phyloP scores from a whole-genome alignment of 2,797 vertebrate species.

The Dicrostonyx torquatus region DNA sequence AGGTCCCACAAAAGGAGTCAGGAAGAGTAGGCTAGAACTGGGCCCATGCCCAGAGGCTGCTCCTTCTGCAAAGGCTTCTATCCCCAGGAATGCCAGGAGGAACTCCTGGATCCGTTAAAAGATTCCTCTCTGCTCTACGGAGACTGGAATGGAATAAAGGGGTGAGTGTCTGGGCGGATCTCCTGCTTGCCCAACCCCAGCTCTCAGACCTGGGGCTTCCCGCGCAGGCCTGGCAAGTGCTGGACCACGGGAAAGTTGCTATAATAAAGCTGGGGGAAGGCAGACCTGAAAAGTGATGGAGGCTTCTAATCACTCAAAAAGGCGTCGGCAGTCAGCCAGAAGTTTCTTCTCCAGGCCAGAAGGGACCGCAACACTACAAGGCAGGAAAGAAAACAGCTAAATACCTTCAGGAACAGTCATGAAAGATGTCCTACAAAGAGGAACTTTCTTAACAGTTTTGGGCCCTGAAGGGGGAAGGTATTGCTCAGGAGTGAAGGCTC shows the following conservation, averaged over 20 bases:
- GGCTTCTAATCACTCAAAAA: not conserved
- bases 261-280: not conserved
- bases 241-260: not conserved
- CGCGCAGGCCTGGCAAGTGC: not conserved
- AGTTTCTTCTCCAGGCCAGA: not conserved
- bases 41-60: not conserved
- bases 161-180: not conserved
- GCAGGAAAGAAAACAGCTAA: not conserved
- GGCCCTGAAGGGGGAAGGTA: slow-evolving; percentile 32
- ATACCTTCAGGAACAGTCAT: not conserved
- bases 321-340: not conserved
- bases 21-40: not conserved
- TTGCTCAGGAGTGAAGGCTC: not conserved
- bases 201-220: not conserved
- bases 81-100: not conserved
- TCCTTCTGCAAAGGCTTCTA: not conserved
- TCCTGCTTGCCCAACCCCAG: not conserved
- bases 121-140: not conserved
- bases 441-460: slow-evolving; percentile 60
- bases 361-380: not conserved
- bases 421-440: not conserved
- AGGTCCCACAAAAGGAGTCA: not conserved
- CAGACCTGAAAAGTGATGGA: not conserved
- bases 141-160: not conserved
- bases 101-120: not conserved